phyloP scores from a whole-genome alignment of 2,888 invertebrate genomes.

The Drosophila paramelanica region DNA sequence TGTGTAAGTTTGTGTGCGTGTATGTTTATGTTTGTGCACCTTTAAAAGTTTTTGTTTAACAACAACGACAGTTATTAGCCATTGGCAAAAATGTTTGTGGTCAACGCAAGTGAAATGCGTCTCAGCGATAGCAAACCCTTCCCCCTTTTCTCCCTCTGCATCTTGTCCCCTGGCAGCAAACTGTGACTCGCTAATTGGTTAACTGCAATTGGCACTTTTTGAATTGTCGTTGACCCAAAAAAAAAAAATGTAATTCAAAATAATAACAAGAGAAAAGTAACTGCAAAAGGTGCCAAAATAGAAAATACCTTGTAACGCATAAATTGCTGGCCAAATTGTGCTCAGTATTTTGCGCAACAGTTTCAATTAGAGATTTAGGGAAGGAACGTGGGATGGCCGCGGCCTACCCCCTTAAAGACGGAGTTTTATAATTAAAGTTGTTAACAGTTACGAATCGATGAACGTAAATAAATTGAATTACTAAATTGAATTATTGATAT shows the following conservation, averaged over 20 bases:
- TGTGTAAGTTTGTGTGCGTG: background rate
- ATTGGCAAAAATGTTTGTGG: constrained; percentile 40
- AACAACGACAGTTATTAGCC: constrained; percentile 34
- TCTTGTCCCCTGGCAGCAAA: background rate
- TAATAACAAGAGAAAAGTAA: constrained; percentile 13
- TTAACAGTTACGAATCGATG: constrained; percentile 2
- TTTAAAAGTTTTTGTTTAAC: constrained; percentile 34
- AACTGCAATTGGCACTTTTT: constrained; percentile 72
- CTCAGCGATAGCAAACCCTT: constrained; percentile 20
- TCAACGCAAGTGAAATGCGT: constrained; percentile 43
- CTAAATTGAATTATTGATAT: background rate
- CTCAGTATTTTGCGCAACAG: constrained; percentile 59
- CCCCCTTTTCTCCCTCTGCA: background rate
- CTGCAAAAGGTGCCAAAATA: constrained; percentile 25
- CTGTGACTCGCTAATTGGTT: constrained; percentile 61
- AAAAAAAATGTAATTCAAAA: background rate
- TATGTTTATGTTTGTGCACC: constrained; percentile 1
- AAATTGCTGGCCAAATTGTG: constrained; percentile 55
- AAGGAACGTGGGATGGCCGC: background rate
- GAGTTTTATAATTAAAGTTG: background rate
- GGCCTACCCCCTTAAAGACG: constrained; percentile 4
- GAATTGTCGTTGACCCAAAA: constrained; percentile 70
- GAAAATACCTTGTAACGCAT: background rate
- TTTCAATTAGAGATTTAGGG: background rate
- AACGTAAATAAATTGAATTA: background rate